phyloP scores from a whole-genome alignment of 2,888 invertebrate species.

The Drosophila diplacantha region DNA sequence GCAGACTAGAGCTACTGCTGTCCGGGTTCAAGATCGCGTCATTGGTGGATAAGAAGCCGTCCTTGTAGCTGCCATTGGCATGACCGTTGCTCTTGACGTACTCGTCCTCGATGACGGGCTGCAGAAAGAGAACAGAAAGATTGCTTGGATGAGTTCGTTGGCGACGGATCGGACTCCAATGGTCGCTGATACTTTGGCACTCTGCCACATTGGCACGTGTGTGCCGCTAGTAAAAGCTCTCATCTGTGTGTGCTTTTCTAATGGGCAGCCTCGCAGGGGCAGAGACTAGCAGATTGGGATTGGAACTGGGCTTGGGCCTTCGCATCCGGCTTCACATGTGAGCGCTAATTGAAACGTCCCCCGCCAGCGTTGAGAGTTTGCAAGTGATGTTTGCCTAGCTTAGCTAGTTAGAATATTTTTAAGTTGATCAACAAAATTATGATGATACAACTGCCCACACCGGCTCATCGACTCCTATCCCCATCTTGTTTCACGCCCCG shows the following conservation, averaged over 20 bases:
- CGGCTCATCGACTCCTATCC: constrained; percentile 4
- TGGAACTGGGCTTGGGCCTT: constrained; percentile 46
- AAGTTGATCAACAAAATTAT: constrained; percentile 56
- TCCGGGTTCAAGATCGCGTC: constrained; percentile 76
- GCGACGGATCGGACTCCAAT: background rate
- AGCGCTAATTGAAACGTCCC: constrained; percentile 70
- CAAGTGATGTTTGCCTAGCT: constrained; percentile 62
- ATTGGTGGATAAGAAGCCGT: constrained; percentile 74
- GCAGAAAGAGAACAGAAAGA: constrained; percentile 55
- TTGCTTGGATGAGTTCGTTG: constrained; percentile 3
- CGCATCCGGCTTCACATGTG: constrained; percentile 69
- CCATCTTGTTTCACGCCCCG: background rate
- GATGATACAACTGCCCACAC: constrained; percentile 26
- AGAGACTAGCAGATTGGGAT: constrained; percentile 36
- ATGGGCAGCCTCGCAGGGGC: constrained; percentile 43
- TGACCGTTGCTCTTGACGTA: constrained; percentile 64
- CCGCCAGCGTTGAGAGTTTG: constrained; percentile 57
- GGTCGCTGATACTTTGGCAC: constrained; percentile 15
- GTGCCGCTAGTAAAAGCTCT: constrained; percentile 40
- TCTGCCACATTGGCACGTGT: constrained; percentile 19
- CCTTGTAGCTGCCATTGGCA: constrained; percentile 56
- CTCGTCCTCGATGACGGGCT: constrained; percentile 83
- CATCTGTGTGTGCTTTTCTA: constrained; percentile 44
- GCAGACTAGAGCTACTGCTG: constrained; percentile 77
- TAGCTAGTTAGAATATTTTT: constrained; percentile 70